Conservation (phyloP, 2,888 invertebrate species). For the Zhengitettix transpicula region DNA sequence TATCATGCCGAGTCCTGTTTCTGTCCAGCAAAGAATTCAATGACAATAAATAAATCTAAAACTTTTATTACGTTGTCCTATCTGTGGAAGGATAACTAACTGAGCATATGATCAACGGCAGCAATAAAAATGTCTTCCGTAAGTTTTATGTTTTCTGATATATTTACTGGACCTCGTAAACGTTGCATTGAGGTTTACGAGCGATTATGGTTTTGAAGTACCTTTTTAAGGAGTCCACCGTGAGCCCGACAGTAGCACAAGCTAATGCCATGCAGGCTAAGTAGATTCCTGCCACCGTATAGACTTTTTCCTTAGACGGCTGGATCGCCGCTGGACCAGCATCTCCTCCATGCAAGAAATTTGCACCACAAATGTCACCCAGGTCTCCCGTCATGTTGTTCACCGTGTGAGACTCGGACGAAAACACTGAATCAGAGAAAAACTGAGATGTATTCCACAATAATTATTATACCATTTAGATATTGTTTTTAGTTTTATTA, state of each 20-base stretch:
- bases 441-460: background rate
- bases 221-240: constrained; percentile 43
- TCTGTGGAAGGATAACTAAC: too few relatives aligned
- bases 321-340: background rate
- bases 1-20: too few relatives aligned
- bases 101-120: too few relatives aligned
- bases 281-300: constrained; percentile 40
- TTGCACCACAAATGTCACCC: constrained; percentile 30
- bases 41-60: too few relatives aligned
- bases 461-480: too few relatives aligned
- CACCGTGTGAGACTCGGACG: background rate
- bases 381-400: constrained; percentile 12
- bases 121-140: too few relatives aligned
- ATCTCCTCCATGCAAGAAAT: constrained; percentile 29
- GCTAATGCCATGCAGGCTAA: constrained; percentile 42
- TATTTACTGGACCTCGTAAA: too few relatives aligned
- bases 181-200: too few relatives aligned
- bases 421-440: constrained; percentile 3
- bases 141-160: too few relatives aligned
- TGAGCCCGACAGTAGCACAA: constrained; percentile 37
- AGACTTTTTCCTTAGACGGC: constrained; percentile 36
- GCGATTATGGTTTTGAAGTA: constrained; percentile 16
- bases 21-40: too few relatives aligned
- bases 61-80: too few relatives aligned
- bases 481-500: too few relatives aligned